These are phyloP conservation scores for Heliornis fulica DNA, from an alignment of 2,113 vertebrate genomes.

Conservation along the genomic window DNA sequence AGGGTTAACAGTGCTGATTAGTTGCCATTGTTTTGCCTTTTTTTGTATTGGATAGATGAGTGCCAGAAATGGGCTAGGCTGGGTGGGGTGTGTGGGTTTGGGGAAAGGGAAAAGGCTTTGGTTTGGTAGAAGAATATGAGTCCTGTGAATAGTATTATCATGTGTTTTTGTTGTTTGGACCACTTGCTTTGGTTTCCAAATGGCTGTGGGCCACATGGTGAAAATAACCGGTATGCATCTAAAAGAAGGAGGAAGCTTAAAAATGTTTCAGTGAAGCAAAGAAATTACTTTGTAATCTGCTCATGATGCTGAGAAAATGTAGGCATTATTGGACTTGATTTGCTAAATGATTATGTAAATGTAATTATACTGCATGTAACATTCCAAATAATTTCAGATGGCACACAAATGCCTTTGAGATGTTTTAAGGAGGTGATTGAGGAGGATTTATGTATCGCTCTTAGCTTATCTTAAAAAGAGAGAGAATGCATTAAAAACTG, in stretches of 20 bases:
- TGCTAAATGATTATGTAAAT: conserved; percentile 64
- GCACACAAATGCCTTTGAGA: conserved; percentile 30
- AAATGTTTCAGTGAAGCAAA: neutral
- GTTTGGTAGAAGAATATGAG: neutral
- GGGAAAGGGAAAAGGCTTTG: neutral
- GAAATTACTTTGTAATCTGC: conserved; percentile 19
- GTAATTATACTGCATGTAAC: conserved; percentile 57
- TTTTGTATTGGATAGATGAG: neutral
- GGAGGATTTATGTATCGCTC: neutral
- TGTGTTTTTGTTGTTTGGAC: neutral
- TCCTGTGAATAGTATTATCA: neutral
- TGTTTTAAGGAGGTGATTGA: conserved; percentile 20
- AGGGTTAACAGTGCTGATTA: neutral
- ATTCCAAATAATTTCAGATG: conserved; percentile 15
- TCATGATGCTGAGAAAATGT: conserved; percentile 11
- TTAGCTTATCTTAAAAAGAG: neutral
- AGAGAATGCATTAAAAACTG: neutral
- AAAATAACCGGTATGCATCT: neutral
- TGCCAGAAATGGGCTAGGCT: neutral
- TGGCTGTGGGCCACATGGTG: neutral
- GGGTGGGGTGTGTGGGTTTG: neutral
- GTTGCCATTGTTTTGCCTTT: neutral
- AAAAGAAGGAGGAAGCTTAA: neutral
- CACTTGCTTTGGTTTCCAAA: neutral
- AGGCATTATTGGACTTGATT: conserved; percentile 43